These are phyloP conservation scores for Ateles fusciceps DNA, from an alignment of 2,797 vertebrate genomes.

Conservation along the genomic window DNA sequence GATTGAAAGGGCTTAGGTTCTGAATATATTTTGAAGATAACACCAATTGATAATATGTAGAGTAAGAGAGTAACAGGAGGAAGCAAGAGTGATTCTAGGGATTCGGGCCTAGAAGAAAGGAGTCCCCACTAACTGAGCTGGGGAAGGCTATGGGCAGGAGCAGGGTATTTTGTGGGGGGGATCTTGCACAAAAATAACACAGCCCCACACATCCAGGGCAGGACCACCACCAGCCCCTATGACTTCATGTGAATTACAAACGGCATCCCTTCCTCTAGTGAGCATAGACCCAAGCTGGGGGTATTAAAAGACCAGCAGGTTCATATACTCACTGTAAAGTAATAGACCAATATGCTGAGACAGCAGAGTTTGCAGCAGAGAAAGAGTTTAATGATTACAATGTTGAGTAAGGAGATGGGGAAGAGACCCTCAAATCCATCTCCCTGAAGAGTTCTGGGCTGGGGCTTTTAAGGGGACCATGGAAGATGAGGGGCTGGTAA, in stretches of 20 bases:
- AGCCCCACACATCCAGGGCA: background rate
- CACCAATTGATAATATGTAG: background rate
- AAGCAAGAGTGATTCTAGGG: background rate
- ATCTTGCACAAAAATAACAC: background rate
- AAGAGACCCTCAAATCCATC: too few species aligned
- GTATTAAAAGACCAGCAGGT: too few species aligned
- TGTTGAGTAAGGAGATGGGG: too few species aligned
- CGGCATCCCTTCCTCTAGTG: background rate
- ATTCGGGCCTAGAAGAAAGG: background rate
- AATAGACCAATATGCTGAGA: too few species aligned
- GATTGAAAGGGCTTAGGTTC: background rate
- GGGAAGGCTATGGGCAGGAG: background rate
- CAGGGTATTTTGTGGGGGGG: background rate
- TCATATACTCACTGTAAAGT: too few species aligned
- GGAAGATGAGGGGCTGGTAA: too few species aligned
- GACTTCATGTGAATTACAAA: background rate
- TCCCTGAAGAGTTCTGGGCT: too few species aligned
- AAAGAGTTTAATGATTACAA: too few species aligned
- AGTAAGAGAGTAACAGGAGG: background rate
- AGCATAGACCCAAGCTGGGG: background rate
- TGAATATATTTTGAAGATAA: background rate
- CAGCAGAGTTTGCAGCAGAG: too few species aligned
- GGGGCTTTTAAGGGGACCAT: too few species aligned
- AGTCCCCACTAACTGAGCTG: background rate
- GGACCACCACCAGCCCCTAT: fast-evolving